Percentiles rank a stretch among this genome's conserved stretches.
Evolutionary conservation across 2,113 vertebrate species (phyloP).

Genomic region (Epinephelus fuscoguttatus): DNA sequence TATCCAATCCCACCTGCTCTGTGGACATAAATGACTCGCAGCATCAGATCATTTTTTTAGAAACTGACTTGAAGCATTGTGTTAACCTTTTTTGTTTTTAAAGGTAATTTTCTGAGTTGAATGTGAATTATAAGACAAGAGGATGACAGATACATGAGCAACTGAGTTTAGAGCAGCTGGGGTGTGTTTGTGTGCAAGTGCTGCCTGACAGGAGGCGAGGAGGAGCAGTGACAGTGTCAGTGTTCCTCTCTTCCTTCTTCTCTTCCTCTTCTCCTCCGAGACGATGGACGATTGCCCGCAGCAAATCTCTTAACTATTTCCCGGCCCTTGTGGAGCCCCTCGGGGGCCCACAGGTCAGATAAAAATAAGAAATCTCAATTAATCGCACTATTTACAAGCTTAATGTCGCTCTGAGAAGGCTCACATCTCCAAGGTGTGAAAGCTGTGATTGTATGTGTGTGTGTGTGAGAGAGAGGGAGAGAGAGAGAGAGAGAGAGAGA

Average conservation of each 20-base stretch:
- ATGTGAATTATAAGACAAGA: constrained; percentile 34
- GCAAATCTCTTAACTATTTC: constrained; percentile 36
- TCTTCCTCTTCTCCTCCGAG: constrained; percentile 42
- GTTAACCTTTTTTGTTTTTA: not conserved
- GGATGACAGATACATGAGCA: constrained; percentile 34
- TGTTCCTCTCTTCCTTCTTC: constrained; percentile 16
- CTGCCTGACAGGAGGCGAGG: constrained; percentile 47
- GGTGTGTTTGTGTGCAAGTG: constrained; percentile 5
- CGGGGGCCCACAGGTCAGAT: constrained; percentile 58
- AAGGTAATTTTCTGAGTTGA: constrained; percentile 27
- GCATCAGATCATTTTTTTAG: not conserved
- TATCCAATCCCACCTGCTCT: constrained; percentile 17
- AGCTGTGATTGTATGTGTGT: constrained; percentile 18
- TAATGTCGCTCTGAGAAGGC: constrained; percentile 51
- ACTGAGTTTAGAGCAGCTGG: constrained; percentile 30
- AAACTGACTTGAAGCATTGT: not conserved
- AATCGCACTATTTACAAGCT: constrained; percentile 61
- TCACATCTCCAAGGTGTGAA: constrained; percentile 54
- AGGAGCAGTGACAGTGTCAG: constrained; percentile 39
- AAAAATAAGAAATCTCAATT: constrained; percentile 74
- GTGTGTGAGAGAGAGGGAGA: constrained; percentile 1
- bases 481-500: constrained; percentile 11
- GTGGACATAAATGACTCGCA: not conserved
- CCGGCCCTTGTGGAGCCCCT: constrained; percentile 26
- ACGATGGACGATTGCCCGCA: constrained; percentile 41